Conservation (phyloP, 2,113 vertebrate genomes). For the Rattus rattus region DNA sequence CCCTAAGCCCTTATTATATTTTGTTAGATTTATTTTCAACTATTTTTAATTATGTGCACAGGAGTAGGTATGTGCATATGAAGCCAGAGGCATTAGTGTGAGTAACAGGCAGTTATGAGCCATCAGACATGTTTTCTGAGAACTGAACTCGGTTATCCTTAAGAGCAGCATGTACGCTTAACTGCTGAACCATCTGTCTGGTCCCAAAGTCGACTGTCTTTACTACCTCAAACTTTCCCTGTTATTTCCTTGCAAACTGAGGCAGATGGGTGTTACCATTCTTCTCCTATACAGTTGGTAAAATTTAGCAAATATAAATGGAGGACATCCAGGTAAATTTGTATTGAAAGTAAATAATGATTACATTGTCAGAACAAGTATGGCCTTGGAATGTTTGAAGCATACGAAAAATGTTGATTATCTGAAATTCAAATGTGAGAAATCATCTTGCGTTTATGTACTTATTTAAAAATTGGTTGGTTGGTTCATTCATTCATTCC, state of each 20-base stretch:
- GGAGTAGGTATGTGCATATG: too few relatives aligned
- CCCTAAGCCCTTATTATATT: background rate
- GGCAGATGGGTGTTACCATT: background rate
- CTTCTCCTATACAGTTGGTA: background rate
- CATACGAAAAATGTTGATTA: background rate
- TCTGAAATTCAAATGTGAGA: conserved; percentile 45
- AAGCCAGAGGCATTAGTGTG: background rate
- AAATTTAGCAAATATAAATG: conserved; percentile 33
- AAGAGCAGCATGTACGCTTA: background rate
- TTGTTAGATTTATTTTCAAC: background rate
- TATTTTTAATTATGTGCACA: background rate
- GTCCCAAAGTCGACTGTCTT: background rate
- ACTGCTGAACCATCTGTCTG: background rate
- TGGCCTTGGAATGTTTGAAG: background rate
- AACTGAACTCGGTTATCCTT: background rate
- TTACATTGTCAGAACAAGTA: conserved; percentile 4
- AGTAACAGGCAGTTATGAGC: background rate
- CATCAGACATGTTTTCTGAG: background rate
- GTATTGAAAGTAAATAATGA: background rate
- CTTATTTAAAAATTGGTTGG: background rate
- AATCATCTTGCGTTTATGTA: background rate
- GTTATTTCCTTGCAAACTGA: conserved; percentile 7
- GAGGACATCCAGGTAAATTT: background rate
- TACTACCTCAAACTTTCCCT: background rate
- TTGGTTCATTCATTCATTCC: too few relatives aligned